phyloP scores from a whole-genome alignment of 2,888 invertebrate species.

The Girardia tigrina region DNA sequence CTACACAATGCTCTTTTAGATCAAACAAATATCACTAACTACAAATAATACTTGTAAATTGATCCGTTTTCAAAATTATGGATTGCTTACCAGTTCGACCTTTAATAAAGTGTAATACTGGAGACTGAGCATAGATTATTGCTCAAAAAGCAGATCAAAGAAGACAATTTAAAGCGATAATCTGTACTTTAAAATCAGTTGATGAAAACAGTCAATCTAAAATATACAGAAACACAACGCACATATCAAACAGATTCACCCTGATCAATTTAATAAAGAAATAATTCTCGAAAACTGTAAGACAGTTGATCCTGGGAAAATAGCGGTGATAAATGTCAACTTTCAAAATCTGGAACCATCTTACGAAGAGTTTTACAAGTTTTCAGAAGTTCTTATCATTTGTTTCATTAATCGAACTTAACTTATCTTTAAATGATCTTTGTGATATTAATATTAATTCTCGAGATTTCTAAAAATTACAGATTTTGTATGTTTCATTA shows the following conservation, averaged over 20 bases:
- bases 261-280: background rate
- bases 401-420: background rate
- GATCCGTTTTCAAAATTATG: no score
- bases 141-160: conserved; percentile 46
- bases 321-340: background rate
- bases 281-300: background rate
- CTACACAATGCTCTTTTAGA: no score
- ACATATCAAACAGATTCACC: no score
- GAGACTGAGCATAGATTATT: conserved; percentile 46
- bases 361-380: background rate
- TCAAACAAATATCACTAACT: no score
- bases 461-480: background rate
- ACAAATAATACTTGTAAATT: no score
- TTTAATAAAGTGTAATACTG: background rate
- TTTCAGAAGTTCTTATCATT: background rate
- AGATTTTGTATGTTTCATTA: background rate
- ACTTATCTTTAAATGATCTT: background rate
- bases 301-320: background rate
- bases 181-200: conserved; percentile 42
- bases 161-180: conserved; percentile 45
- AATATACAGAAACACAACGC: background rate
- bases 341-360: background rate
- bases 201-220: background rate
- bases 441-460: conserved; percentile 14
- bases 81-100: conserved; percentile 1